Base-by-base conservation (phyloP, 2,888 invertebrate species). In the Romanomermis culicivorax region DNA sequence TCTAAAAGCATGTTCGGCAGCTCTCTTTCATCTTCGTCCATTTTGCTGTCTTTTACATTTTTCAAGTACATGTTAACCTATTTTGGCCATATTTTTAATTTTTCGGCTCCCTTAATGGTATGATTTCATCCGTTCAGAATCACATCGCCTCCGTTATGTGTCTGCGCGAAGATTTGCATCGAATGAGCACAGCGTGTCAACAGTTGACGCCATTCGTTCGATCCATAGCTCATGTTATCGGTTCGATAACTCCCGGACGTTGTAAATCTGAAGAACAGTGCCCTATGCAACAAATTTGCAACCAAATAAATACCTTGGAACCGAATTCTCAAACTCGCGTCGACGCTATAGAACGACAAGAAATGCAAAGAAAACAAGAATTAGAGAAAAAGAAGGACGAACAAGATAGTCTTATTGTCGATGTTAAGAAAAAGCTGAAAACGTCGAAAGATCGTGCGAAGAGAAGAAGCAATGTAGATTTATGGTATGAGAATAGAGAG, bases 261-360 rank as follows among this genome's bases (percentile, higher is more conserved):
- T 52, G 56, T 17, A 45, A 50, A 50, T 59, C 62, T 2, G 63
- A 63, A 1, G 61, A 62, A 26, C 63, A 61, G 2, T 64, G 67
- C 3, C 68, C 68, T 42, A 68, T 68, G 68, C 67, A 68, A 54
- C 61, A 62, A 47, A 68, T 68, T 26, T 68, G 68, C 55, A 52
- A 59, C 43, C 66, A 70, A 58, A 72, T 72, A 43, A 65, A 59
- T 48, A 69, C 68, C 20, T 66, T 72, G 52, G 67, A 67, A 30
- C 71, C 70, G 29, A 69, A 72, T 60, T 69, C 69, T 52, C 64
- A 68, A 42, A 66, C 65, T 14, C 54, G 62, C 17, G 57, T 60
- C 24, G 59, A 60, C n/a, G 63, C 62, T 24, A 62, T 62, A 24
- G 62, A 62, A 29, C 55, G 53, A 7, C 30, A 57, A 25, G 56